Base-by-base conservation (phyloP, 2,888 invertebrate species). In the Maniola hyperantus region DNA sequence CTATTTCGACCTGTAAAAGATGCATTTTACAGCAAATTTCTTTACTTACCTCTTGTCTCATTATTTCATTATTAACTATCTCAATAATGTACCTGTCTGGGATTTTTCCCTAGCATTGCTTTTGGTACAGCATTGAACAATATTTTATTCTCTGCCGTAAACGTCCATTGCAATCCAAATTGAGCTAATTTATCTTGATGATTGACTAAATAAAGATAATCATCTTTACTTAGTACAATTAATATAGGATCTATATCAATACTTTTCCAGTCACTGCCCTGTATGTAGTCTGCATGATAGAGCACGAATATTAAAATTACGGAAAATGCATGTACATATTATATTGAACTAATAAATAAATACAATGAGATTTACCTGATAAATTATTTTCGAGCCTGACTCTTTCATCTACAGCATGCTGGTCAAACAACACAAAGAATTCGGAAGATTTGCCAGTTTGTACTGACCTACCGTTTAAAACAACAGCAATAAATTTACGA, bases 351-450 rank as follows among this genome's bases (percentile, higher is more conserved):
- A 20, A 6, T 8, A 50, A n/a, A 18, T 8, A 50, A n/a, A 18
- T 33, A 33, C 64, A 57, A 34, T 53, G 20, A n/a, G 0, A 54
- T 36, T 66, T 88, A 95, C 96, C 93, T 82, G 88, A 78, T 69
- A 95, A 87, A 68, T 97, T 93, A 66, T 89, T 85, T 86, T 98
- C 97, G 55, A 97, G 91, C 69, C 95, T 92, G 70, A 97, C 94
- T 81, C 98, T 93, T 88, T 98, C 98, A 83, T 97, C 95, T 36
- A 96, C 96, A 51, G 97, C 97, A 88, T 98, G 98, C 85, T 97
- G 98, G 87, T 98, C 98, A 82, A 97, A 95, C 42, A 96, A 77
- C 42, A 96, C 90, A 20, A 97, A 78, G 66, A 93, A 84, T 72
- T 93, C 84, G 20, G 80, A 89, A 64, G 83, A 79, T 72, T 88